Evolutionary conservation across 2,797 vertebrate species (phyloP), one percentile per base, ranked within the genome.

Genomic region (Microcaecilia unicolor): DNA sequence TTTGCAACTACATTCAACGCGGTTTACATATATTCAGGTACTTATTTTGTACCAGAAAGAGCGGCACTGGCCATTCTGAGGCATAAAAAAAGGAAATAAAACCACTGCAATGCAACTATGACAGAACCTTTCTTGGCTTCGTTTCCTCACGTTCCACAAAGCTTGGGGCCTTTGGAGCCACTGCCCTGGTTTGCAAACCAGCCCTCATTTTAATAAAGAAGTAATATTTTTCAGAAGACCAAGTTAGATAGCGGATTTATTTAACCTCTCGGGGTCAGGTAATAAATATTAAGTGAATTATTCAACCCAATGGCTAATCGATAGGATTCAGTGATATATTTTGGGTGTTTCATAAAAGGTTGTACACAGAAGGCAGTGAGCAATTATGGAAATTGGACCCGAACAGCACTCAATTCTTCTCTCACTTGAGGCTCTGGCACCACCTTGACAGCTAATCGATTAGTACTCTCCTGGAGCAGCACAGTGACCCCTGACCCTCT

Each of bases 201-300:
- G 74, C 40, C 64, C 60, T 55, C 65, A 68, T 81, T 80, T 75
- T 72, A 80, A 83, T 79, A 72, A 81, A 80, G 85, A 78, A 81
- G 72, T 84, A 78, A 84, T 84, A 83, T 81, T 83, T 81, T 67
- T 83, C 73, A 74, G 71, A 76, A 80, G 73, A 63, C 67, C 63
- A 68, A 77, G 66, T 78, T 75, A 72, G 74, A 77, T 76, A 73
- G 80, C 64, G 70, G 67, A 81, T 83, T 78, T 80, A 78, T 87
- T 93, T 92, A 92, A 93, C 88, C 91, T 87, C 76, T 51, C 55
- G 74, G 80, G 85, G 88, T 90, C 87, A 81, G 72, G 76, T 78
- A 78, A 86, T 85, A 89, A 88, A 89, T 90, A 85, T 83, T 68
- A 84, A 83, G 71, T 81, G 74, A 88, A 85, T 87, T 85, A 87